phyloP scores from a whole-genome alignment of 2,113 vertebrate genomes.

The Zosterops lateralis region DNA sequence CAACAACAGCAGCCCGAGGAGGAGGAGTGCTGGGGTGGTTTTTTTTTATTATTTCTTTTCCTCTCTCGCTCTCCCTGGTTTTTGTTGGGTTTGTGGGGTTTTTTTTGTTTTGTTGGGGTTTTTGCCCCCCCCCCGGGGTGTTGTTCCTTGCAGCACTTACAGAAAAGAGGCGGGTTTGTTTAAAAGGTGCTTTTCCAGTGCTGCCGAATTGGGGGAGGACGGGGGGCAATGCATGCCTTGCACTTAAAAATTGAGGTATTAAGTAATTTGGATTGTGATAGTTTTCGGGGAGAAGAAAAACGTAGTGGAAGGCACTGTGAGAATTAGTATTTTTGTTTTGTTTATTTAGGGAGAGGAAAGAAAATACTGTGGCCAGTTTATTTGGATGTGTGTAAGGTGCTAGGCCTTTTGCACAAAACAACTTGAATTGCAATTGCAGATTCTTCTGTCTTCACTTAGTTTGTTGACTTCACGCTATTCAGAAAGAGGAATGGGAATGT shows the following conservation, averaged over 20 bases:
- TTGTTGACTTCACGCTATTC: slow-evolving; percentile 32
- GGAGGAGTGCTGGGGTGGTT: neutral
- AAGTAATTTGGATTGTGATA: neutral
- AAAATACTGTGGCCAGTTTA: neutral
- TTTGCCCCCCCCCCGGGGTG: neutral
- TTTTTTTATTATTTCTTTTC: neutral
- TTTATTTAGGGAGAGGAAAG: neutral
- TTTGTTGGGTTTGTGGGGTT: neutral
- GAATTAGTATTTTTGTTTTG: neutral
- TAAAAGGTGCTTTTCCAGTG: neutral
- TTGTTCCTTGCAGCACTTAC: neutral
- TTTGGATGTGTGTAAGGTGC: neutral
- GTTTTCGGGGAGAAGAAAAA: neutral
- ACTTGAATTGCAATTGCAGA: slow-evolving; percentile 4
- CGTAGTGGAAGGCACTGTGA: neutral
- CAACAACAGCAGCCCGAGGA: neutral
- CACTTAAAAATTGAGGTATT: neutral
- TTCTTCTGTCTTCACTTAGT: neutral
- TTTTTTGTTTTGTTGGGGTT: neutral
- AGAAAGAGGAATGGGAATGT: slow-evolving; percentile 23
- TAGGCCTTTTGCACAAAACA: neutral
- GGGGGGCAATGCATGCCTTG: neutral
- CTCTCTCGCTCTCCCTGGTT: neutral
- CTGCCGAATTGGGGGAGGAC: neutral
- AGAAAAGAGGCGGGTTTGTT: neutral